phyloP scores from a whole-genome alignment of 1,140 invertebrate species.

The Trachelipus rathkii region DNA sequence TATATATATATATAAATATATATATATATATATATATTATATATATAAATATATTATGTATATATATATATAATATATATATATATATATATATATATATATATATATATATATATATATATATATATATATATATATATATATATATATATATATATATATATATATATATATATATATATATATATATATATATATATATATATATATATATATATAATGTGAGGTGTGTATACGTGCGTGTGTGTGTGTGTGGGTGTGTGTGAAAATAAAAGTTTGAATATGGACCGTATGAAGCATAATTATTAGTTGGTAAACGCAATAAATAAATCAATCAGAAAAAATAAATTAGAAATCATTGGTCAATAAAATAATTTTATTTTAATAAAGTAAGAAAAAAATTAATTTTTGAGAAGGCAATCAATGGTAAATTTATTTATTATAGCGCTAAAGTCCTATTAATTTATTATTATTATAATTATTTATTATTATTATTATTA shows the following conservation, averaged over 20 bases:
- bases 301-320: no score
- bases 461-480: no score
- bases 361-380: not conserved
- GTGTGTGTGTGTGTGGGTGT: not conserved
- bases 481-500: no score
- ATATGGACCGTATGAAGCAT: no score
- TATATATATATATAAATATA: no score
- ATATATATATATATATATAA: constrained; percentile 6
- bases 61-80: not conserved
- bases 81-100: constrained; percentile 7
- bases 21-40: no score
- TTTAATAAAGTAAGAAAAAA: constrained; percentile 1
- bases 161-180: constrained; percentile 14
- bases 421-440: no score
- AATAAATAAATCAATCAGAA: not conserved
- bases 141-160: not conserved
- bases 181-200: constrained; percentile 14
- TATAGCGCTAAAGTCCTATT: no score
- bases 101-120: not conserved
- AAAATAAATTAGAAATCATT: not conserved
- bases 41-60: no score
- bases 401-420: no score
- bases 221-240: not conserved
- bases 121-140: not conserved
- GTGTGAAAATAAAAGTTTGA: not conserved